Base-by-base conservation (phyloP, 2,113 vertebrate genomes). In the Phaethon lepturus region DNA sequence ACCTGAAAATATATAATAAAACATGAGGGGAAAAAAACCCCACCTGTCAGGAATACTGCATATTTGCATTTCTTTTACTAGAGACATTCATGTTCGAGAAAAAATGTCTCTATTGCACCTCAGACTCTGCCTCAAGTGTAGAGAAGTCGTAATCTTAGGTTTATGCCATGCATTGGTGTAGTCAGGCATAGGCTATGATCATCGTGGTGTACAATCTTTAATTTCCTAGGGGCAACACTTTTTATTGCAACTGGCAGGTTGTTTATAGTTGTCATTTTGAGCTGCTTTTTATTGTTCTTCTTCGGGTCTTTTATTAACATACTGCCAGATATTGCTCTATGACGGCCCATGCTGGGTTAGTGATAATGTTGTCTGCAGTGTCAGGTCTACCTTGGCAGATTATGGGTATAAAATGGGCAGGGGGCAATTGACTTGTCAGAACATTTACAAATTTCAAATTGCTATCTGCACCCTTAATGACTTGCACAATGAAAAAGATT, bases 361-460 rank as follows among this genome's bases (percentile, higher is more conserved):
- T 53, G 75, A 90, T 88, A 93, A 74, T 24, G 22, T 42, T 91
- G 68, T 68, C 82, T 95, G 67, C 33, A 55, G 77, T 93, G 68
- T 80, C 71, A 93, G 50, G 26, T 60, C 69, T 89, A 94, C 85
- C 55, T 58, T 91, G 52, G 95, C 59, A 96, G 69, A 89, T 95
- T 80, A 86, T 35, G 73, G 62, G 50, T 76, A 86, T 92, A 68
- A 97, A 94, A 87, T 63, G 81, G 92, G 69, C 79, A 96, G 85
- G 88, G 49, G 83, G 58, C 85, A 96, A 96, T 86, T 90, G 95
- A 89, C 69, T 93, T 91, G 87, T 95, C 94, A 96, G 87, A 91
- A 91, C 96, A 96, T 96, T 95, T 95, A 87, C 55, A 80, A 73
- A 96, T 93, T 91, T 90, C 50, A 81, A 78, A 93, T 91, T 94